Evolutionary conservation across 1,140 invertebrate species (phyloP).

Genomic region (Archivesica marissinica): DNA sequence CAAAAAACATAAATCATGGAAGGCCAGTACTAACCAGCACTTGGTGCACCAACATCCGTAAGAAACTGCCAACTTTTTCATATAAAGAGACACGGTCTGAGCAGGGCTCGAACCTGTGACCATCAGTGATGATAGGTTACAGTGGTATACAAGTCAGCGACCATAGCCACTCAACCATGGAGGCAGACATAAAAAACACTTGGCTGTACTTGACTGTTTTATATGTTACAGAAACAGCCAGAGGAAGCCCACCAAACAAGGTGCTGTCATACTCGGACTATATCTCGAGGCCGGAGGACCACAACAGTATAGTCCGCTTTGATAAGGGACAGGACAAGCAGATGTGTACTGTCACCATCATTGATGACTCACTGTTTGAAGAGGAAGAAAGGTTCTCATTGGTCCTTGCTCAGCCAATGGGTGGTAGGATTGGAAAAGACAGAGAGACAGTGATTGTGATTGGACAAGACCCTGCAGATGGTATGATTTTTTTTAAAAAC

Average conservation of each 20-base stretch:
- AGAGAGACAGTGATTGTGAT: conserved; percentile 77
- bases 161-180: too few relatives aligned
- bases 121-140: too few relatives aligned
- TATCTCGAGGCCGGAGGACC: conserved; percentile 80
- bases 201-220: neutral
- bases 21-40: too few relatives aligned
- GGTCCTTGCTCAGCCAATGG: conserved; percentile 80
- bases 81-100: too few relatives aligned
- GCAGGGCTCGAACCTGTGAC: too few relatives aligned
- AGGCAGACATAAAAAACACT: too few relatives aligned
- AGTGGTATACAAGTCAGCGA: too few relatives aligned
- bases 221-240: conserved; percentile 78
- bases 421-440: conserved; percentile 78
- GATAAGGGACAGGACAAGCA: conserved; percentile 78
- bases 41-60: too few relatives aligned
- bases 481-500: too few relatives aligned
- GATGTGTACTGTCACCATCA: conserved; percentile 82
- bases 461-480: conserved; percentile 81
- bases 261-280: conserved; percentile 83
- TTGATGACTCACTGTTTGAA: conserved; percentile 84
- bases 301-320: conserved; percentile 82
- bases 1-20: too few relatives aligned
- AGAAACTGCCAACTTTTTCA: too few relatives aligned
- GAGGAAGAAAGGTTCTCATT: conserved; percentile 82
- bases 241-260: conserved; percentile 78